These are phyloP conservation scores for Acyrthosiphon pisum DNA, from an alignment of 1,140 invertebrate species.

Conservation along the genomic window DNA sequence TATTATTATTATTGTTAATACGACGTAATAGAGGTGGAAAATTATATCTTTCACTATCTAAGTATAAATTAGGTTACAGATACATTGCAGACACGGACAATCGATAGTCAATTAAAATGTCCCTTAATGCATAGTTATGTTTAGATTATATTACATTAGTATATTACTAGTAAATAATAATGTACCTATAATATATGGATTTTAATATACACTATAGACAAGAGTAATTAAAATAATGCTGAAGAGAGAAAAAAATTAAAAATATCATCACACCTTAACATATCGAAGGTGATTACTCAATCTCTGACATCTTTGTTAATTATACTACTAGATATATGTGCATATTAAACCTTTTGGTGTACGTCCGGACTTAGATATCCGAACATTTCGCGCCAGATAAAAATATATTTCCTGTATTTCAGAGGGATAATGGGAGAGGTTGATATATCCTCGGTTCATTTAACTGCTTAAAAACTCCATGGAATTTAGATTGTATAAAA, in stretches of 20 bases:
- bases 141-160: not conserved
- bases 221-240: no score
- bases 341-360: not conserved
- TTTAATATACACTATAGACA: no score
- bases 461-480: not conserved
- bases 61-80: not conserved
- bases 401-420: not conserved
- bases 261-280: not conserved
- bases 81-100: not conserved
- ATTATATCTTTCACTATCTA: not conserved
- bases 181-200: no score
- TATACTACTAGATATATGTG: not conserved
- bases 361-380: not conserved
- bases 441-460: conserved; percentile 5
- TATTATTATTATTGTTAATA: not conserved
- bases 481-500: conserved; percentile 36
- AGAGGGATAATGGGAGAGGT: not conserved
- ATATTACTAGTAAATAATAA: no score
- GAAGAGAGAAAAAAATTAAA: no score
- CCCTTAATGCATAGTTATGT: not conserved
- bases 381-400: not conserved
- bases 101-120: not conserved
- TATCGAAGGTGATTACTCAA: not conserved
- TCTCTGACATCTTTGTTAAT: conserved; percentile 12
- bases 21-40: not conserved